Evolutionary conservation across 2,888 invertebrate species (phyloP), one percentile per base, ranked within the genome.

Genomic region (Calliscelio sp.): DNA sequence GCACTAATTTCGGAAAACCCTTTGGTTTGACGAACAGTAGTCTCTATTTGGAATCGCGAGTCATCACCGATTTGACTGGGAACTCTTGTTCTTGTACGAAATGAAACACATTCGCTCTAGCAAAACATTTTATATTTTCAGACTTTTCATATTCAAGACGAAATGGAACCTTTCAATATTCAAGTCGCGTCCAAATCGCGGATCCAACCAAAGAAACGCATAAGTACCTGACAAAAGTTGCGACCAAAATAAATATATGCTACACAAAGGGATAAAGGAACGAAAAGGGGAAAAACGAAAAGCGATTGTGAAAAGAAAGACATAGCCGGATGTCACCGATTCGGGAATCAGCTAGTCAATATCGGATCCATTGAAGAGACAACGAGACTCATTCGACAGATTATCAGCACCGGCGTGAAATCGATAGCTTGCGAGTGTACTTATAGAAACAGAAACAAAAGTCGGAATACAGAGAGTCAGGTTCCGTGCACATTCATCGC

Each of bases 331-430:
- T 14, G 51, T 14, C 22, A 24, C 41, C 24, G 22, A n/a, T 61
- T 22, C 38, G 16, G 35, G 32, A 32, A 11, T 55, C 28, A 81
- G 66, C 20, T 41, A 63, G 71, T 79, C 77, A 74, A 84, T 68
- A 71, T 35, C 65, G 71, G 71, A 79, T 83, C 53, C 74, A 71
- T 78, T 85, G 82, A 80, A 70, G 79, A 86, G 81, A 81, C 75
- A 86, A 86, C 81, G 81, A 74, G 55, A 57, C 75, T 59, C 55
- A 51, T 74, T 74, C 70, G 59, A 77, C 59, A 57, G 81, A 83
- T 83, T 78, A 81, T 83, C 68, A 66, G 51, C 41, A 41, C 18
- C 55, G 79, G 71, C 55, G 65, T 63, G 74, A 81, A 80, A 83
- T 80, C 81, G 59, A 81, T 85, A 73, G 51, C 57, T 73, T 74